Base-by-base conservation (phyloP, 1,140 invertebrate species). In the Zaprionus tsacasi region DNA sequence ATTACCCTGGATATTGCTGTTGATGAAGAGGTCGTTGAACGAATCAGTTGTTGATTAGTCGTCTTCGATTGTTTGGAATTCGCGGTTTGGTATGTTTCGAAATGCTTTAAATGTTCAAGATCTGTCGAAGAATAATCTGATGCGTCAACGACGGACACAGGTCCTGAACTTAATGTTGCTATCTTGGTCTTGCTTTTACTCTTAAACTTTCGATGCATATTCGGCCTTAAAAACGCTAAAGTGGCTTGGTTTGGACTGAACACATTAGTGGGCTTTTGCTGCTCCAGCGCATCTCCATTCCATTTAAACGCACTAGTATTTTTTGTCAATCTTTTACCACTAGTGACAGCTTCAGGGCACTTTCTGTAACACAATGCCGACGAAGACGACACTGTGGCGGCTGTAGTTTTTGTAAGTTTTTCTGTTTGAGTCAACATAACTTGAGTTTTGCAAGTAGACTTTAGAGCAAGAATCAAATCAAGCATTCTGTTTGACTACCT, bases 191-290 rank as follows among this genome's bases (percentile, higher is more conserved):
- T 87, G 63, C 69, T 72, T 80, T 87, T 87, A 59, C 80, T 70
- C 38, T 83, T 87, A 8, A 65, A 75, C 57, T 83, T 88, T 63
- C 83, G 78, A 78, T 87, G 83, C 80, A 78, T 83, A 35, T 64
- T 67, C 66, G 82, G 66, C 54, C 38, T 70, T 57, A 54, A 65
- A 8, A 27, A 58, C 13, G 57, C 54, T 17, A 59, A 58, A 40
- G 56, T 73, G 7, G 40, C 13, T 48, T 70, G 67, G 0, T 15
- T 15, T 45, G 40, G n/a, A 45, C 40, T 45, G 8, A 45, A n/a
- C 40, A 45, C n/a, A 43, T 43, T 48, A 54, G 50, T 55, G 50
- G 30, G 48, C 27, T 57, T 55, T 43, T 48, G 17, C 48, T 13
- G 60, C 21, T 10, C 48, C 40, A 59, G 21, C 36, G 21, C 10